Evolutionary conservation across 2,888 invertebrate genomes (phyloP).

Genomic region (Hecatera dysodea): DNA sequence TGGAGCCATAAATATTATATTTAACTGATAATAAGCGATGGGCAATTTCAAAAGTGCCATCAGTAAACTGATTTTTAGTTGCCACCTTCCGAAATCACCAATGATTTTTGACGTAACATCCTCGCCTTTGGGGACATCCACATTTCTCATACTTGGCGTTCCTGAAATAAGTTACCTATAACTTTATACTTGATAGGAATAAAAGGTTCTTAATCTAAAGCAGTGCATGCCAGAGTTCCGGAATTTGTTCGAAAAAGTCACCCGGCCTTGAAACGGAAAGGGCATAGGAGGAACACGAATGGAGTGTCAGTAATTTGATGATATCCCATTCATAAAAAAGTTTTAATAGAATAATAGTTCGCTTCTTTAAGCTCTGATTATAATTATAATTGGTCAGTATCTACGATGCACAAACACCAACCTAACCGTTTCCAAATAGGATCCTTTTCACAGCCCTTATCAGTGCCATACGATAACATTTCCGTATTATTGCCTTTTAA

Average conservation of each 20-base stretch:
- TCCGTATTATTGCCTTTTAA: not conserved
- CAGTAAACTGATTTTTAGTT: slow-evolving; percentile 87
- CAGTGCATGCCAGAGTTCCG: too few species aligned
- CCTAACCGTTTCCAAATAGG: slow-evolving; percentile 4
- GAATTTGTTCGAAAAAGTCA: too few species aligned
- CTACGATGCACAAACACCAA: slow-evolving; percentile 1
- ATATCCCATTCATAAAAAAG: too few species aligned
- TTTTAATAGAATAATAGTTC: too few species aligned
- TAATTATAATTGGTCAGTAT: not conserved
- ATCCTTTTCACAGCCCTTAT: slow-evolving; percentile 5
- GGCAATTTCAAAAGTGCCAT: slow-evolving; percentile 91
- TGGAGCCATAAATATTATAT: slow-evolving; percentile 92
- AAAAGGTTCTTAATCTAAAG: too few species aligned
- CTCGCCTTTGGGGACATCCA: slow-evolving; percentile 31
- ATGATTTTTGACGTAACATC: slow-evolving; percentile 83
- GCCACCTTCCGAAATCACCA: slow-evolving; percentile 92
- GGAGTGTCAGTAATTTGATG: too few species aligned
- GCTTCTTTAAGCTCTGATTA: too few species aligned
- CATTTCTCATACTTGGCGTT: too few species aligned
- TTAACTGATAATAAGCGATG: slow-evolving; percentile 92
- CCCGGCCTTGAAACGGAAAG: too few species aligned
- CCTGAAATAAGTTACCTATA: slow-evolving; percentile 27
- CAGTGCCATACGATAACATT: slow-evolving; percentile 40
- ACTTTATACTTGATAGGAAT: not conserved
- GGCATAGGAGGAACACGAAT: too few species aligned